Conservation (phyloP, 2,888 invertebrate species). For the Metopia argyrocephala region DNA sequence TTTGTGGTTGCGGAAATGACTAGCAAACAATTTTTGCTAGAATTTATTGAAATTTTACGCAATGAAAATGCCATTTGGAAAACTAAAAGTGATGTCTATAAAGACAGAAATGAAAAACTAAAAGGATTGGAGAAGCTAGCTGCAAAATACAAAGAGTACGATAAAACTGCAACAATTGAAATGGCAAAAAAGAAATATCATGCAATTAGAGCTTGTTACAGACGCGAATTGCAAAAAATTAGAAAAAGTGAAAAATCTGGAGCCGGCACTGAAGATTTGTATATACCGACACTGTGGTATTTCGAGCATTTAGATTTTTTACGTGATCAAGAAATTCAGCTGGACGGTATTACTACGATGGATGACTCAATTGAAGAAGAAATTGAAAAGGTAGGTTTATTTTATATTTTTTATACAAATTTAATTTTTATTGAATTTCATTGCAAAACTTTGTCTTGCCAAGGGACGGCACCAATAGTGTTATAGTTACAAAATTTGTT, state of each 20-base stretch:
- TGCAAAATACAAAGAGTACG: conserved; percentile 20
- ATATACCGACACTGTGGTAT: conserved; percentile 45
- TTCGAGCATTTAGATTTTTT: conserved; percentile 38
- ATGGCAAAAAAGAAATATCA: conserved; percentile 18
- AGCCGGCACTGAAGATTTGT: conserved; percentile 8
- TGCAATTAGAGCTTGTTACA: conserved; percentile 6
- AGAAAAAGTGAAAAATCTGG: background rate
- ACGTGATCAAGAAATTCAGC: conserved; percentile 2
- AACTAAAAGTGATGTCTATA: conserved; percentile 20
- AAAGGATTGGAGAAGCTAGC: conserved; percentile 13
- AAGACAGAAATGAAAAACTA: conserved; percentile 2
- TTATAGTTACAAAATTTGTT: too few species aligned
- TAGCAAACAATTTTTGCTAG: too few species aligned
- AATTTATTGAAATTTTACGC: conserved; percentile 26
- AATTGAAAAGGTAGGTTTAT: conserved; percentile 3
- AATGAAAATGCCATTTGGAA: conserved; percentile 19
- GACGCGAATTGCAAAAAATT: conserved; percentile 25
- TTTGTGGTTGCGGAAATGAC: too few species aligned
- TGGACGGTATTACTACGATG: conserved; percentile 3
- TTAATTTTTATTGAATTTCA: too few species aligned
- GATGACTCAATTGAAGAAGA: conserved; percentile 16
- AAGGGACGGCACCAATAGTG: too few species aligned
- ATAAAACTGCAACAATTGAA: conserved; percentile 11
- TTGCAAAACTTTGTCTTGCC: too few species aligned
- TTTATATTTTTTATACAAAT: too few species aligned